Percentiles rank a stretch among this genome's conserved stretches.
phyloP scores from a whole-genome alignment of 2,888 invertebrate species.

The Mallateleia sp. region DNA sequence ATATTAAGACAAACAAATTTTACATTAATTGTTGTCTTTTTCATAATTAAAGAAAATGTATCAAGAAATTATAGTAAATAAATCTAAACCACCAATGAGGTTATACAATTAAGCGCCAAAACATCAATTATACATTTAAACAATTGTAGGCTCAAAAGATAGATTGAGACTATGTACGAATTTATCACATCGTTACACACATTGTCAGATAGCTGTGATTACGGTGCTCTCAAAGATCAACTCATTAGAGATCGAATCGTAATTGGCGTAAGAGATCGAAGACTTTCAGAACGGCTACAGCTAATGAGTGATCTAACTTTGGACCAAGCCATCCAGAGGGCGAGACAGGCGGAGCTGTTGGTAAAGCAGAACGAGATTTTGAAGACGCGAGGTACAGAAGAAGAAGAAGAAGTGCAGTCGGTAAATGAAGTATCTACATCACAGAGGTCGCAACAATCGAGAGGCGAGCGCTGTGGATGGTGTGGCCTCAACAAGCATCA shows the following conservation, averaged over 20 bases:
- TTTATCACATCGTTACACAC: no score
- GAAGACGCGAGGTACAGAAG: background rate
- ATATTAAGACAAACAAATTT: no score
- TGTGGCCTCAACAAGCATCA: conserved; percentile 54
- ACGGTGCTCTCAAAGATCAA: conserved; percentile 80
- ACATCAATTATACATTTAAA: no score
- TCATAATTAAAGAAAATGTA: no score
- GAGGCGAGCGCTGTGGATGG: conserved; percentile 5
- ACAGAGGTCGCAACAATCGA: conserved; percentile 29
- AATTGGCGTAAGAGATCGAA: conserved; percentile 80
- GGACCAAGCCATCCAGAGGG: conserved; percentile 75
- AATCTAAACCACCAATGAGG: no score
- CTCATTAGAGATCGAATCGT: conserved; percentile 83
- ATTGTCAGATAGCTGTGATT: no score
- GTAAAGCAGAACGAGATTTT: conserved; percentile 43
- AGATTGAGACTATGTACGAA: no score
- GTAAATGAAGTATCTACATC: conserved; percentile 73
- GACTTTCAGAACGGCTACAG: conserved; percentile 79
- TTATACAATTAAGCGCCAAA: no score
- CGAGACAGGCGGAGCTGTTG: conserved; percentile 71
- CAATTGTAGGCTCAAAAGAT: no score
- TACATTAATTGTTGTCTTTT: no score
- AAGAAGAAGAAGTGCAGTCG: background rate
- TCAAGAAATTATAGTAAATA: no score
- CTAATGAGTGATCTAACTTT: conserved; percentile 73